Conservation (phyloP, 2,113 vertebrate species). For the Dromas ardeola region DNA sequence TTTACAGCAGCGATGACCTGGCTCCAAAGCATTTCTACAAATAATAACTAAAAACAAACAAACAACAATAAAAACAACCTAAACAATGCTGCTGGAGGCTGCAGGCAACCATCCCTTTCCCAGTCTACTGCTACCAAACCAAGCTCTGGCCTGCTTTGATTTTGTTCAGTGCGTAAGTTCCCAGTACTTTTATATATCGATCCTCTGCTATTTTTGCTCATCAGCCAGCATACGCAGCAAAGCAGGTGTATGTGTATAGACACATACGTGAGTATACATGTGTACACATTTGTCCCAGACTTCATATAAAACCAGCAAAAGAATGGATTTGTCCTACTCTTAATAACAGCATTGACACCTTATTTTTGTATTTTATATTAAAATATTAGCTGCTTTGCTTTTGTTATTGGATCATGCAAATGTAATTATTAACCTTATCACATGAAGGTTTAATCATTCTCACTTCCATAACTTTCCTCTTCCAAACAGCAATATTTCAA, state of each 20-base stretch:
- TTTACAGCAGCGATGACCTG: not conserved
- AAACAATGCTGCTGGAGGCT: not conserved
- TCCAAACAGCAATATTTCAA: not conserved
- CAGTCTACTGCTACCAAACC: not conserved
- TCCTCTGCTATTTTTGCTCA: not conserved
- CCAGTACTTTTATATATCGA: not conserved
- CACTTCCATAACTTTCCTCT: not conserved
- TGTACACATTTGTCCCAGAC: not conserved
- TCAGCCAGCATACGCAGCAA: not conserved
- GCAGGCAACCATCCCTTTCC: not conserved
- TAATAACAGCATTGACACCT: not conserved
- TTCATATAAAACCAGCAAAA: not conserved
- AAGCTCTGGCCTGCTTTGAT: not conserved
- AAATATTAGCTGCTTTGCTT: not conserved
- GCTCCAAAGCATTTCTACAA: not conserved
- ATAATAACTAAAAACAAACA: not conserved
- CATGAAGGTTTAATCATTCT: not conserved
- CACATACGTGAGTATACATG: rapidly evolving
- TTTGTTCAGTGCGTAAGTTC: not conserved
- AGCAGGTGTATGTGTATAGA: not conserved
- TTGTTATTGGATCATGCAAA: not conserved
- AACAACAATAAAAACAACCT: not conserved
- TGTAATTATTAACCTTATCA: not conserved
- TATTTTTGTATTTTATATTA: not conserved
- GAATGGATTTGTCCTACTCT: not conserved